A percentile compares a stretch with the other conserved stretches of the same genome.
Conservation (phyloP, 92 coral and sea anemone species). For the Muricea muricata region DNA sequence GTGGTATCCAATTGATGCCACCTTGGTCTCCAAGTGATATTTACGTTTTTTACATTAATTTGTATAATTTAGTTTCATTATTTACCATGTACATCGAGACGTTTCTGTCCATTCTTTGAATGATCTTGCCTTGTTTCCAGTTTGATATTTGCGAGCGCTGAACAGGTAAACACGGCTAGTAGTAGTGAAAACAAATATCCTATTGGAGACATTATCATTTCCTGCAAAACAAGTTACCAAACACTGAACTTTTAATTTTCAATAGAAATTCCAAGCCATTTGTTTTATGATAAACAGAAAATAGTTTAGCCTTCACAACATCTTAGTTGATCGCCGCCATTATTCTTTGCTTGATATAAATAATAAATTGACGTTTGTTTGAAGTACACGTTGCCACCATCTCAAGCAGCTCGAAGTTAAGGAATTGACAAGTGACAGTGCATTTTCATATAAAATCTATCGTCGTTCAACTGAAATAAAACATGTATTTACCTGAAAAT, state of each 20-base stretch:
- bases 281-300: background rate
- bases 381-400: slow-evolving; percentile 51
- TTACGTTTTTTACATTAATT: background rate
- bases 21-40: no score
- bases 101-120: slow-evolving; percentile 34
- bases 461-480: background rate
- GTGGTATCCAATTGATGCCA: no score
- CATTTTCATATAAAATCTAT: background rate
- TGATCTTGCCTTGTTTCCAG: slow-evolving; percentile 6
- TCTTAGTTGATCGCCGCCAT: slow-evolving; percentile 42
- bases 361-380: slow-evolving; percentile 24
- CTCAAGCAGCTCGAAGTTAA: background rate
- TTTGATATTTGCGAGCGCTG: slow-evolving; percentile 9
- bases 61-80: background rate
- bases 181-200: background rate
- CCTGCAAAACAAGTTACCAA: background rate
- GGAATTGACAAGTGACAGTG: background rate
- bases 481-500: background rate
- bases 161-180: slow-evolving; percentile 17
- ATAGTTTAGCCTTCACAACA: background rate
- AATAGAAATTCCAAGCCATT: slow-evolving; percentile 7
- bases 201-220: background rate
- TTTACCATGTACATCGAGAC: slow-evolving; percentile 36
- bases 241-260: background rate
- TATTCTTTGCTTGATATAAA: slow-evolving; percentile 6